A percentile compares a stretch with the other conserved stretches of the same genome.
phyloP scores from a whole-genome alignment of 2,113 vertebrate genomes.

The Rhinolophus ferrumequinum region DNA sequence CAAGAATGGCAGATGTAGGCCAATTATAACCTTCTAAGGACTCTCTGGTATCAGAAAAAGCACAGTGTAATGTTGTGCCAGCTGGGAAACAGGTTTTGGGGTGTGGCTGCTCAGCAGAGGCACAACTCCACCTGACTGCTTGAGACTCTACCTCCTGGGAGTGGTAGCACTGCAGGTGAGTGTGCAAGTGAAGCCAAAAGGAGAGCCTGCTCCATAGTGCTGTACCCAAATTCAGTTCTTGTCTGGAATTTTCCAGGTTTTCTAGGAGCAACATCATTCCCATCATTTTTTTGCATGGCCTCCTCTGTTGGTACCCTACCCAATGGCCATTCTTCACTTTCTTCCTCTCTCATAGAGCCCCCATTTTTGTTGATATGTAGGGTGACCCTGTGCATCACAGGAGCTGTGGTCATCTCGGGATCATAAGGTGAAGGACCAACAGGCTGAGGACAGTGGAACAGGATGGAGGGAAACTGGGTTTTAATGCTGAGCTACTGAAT shows the following conservation, averaged over 20 bases:
- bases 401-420: neutral
- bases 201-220: neutral
- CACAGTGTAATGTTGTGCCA: neutral
- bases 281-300: neutral
- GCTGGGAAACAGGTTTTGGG: conserved; percentile 45
- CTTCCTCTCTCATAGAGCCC: neutral
- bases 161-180: neutral
- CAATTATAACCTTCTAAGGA: conserved; percentile 45
- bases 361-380: conserved; percentile 24
- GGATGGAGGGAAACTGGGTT: neutral
- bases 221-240: neutral
- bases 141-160: neutral
- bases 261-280: neutral
- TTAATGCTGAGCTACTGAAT: neutral
- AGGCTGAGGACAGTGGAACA: conserved; percentile 2
- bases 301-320: neutral
- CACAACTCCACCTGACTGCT: conserved; percentile 6
- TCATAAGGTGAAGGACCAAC: conserved; percentile 37
- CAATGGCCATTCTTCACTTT: neutral
- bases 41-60: conserved; percentile 31
- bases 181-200: neutral
- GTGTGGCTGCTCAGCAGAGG: conserved; percentile 21
- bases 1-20: conserved; percentile 19
- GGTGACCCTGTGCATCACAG: neutral
- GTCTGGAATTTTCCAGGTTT: neutral